phyloP scores from a whole-genome alignment of 2,113 vertebrate genomes.

The Caretta caretta region DNA sequence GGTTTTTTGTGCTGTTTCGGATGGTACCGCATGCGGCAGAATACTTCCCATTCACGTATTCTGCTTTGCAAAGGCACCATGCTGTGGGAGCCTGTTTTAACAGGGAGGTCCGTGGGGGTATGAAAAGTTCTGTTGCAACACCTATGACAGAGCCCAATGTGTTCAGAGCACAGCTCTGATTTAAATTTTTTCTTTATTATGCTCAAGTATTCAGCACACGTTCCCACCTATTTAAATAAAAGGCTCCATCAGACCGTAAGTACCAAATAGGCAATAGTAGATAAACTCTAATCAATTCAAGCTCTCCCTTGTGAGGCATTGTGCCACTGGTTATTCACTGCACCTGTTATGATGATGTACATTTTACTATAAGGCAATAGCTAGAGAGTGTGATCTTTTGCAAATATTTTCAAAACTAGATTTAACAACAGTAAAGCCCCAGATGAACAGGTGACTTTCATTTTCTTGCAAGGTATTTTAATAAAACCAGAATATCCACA shows the following conservation, averaged over 20 bases:
- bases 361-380: neutral
- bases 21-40: neutral
- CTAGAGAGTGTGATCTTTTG: neutral
- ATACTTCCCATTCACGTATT: constrained; percentile 39
- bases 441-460: neutral
- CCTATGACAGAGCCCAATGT: neutral
- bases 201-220: neutral
- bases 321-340: neutral
- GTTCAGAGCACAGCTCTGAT: neutral
- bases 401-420: neutral
- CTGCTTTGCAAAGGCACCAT: constrained; percentile 3
- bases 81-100: constrained; percentile 1
- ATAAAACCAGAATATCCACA: neutral
- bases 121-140: neutral
- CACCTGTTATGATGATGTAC: neutral
- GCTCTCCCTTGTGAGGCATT: neutral
- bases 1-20: constrained; percentile 26
- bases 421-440: neutral
- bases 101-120: neutral
- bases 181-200: constrained; percentile 4
- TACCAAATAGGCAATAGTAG: neutral
- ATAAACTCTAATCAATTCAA: neutral
- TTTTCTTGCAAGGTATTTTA: neutral
- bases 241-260: neutral
- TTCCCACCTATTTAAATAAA: neutral